These are phyloP conservation scores for Cerceris ruficornis DNA, from an alignment of 2,888 invertebrate species.

Conservation along the genomic window DNA sequence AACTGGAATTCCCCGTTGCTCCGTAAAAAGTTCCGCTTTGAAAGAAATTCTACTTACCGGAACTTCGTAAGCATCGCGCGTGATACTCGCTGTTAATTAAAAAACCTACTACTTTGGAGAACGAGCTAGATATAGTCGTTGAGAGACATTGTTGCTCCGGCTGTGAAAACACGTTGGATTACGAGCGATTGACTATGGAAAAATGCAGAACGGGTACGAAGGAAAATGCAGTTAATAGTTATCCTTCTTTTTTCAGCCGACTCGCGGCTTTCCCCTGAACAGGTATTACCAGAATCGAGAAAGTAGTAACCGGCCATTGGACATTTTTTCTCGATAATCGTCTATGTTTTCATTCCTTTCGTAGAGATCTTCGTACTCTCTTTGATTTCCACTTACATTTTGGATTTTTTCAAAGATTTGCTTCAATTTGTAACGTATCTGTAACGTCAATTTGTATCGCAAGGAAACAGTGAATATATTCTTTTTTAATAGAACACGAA, in stretches of 20 bases:
- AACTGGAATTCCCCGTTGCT: slow-evolving; percentile 34
- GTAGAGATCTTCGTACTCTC: background rate
- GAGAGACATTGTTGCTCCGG: slow-evolving; percentile 4
- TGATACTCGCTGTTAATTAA: too few relatives aligned
- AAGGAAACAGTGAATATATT: too few relatives aligned
- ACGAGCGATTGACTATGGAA: background rate
- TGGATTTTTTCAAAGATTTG: too few relatives aligned
- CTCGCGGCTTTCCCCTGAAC: slow-evolving; percentile 23
- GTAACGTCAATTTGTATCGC: too few relatives aligned
- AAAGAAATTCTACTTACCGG: slow-evolving; percentile 10
- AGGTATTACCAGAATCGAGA: slow-evolving; percentile 30
- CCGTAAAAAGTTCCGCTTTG: slow-evolving; percentile 23
- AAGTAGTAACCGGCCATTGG: slow-evolving; percentile 10
- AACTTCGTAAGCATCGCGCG: too few relatives aligned
- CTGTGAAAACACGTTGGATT: background rate
- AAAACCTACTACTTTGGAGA: too few relatives aligned
- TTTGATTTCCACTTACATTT: too few relatives aligned
- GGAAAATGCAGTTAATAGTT: background rate
- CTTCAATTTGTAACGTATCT: too few relatives aligned
- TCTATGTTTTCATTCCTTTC: slow-evolving; percentile 7
- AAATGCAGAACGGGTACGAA: background rate
- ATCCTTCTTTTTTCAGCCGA: background rate
- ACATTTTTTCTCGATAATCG: background rate
- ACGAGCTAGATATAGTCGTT: too few relatives aligned
- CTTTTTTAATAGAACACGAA: too few relatives aligned